Conservation (phyloP, 1,140 invertebrate genomes). For the Pantala flavescens region DNA sequence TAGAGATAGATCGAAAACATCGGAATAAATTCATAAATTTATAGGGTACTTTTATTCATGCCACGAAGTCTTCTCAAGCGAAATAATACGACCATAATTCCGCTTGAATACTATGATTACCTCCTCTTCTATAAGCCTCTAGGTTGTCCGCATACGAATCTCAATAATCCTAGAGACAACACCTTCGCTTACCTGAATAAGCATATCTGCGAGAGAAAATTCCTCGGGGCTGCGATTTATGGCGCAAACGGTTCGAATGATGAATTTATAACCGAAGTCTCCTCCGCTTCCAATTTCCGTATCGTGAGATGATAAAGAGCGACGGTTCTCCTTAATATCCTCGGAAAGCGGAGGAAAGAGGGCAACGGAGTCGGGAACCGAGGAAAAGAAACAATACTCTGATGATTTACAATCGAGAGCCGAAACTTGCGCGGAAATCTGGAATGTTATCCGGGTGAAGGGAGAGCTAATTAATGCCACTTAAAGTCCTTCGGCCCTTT, state of each 20-base stretch:
- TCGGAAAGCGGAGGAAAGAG: not conserved
- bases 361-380: not conserved
- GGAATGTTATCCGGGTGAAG: not conserved
- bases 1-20: no score
- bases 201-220: not conserved
- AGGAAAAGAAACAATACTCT: not conserved
- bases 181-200: no score
- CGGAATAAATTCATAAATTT: no score
- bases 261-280: not conserved
- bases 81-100: no score
- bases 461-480: not conserved
- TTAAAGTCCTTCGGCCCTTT: not conserved
- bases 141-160: no score
- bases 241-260: not conserved
- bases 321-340: not conserved
- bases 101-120: no score
- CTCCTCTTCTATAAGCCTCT: no score
- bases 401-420: not conserved
- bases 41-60: no score
- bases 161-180: no score
- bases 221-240: not conserved
- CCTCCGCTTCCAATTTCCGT: conserved; percentile 2
- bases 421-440: not conserved
- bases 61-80: no score
- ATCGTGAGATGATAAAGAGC: not conserved